These are phyloP conservation scores for Turritopsis dohrnii DNA, from an alignment of 30 jellyfish, hydroid and myxozoan species.

Conservation along the genomic window DNA sequence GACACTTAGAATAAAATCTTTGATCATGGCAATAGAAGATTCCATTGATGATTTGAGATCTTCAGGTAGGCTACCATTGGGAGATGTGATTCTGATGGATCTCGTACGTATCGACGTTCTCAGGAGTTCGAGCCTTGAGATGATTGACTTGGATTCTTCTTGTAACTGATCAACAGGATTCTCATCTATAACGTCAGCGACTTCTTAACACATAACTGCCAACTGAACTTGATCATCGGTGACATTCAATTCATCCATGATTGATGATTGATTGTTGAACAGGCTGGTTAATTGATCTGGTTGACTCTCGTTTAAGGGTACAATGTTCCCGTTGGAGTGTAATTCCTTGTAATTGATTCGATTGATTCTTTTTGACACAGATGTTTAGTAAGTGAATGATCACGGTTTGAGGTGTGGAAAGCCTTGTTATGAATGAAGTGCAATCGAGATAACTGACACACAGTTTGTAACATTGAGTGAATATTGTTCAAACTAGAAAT, in stretches of 20 bases:
- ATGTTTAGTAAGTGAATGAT: no score
- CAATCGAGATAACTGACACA: no score
- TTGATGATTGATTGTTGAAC: background rate
- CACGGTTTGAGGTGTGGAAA: no score
- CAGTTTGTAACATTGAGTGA: no score
- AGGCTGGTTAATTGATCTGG: background rate
- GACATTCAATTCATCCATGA: background rate
- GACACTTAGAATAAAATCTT: background rate
- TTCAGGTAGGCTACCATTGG: background rate
- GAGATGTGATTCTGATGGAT: background rate
- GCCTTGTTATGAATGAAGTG: no score
- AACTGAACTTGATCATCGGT: background rate
- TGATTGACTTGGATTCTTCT: background rate
- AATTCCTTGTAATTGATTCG: background rate
- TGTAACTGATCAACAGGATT: background rate
- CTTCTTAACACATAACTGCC: background rate
- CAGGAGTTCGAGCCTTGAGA: background rate
- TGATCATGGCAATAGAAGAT: background rate
- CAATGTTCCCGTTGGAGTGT: background rate
- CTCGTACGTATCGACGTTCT: background rate
- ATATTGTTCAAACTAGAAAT: no score
- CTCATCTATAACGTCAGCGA: slow-evolving; percentile 14
- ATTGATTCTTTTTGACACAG: no score
- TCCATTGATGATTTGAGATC: background rate
- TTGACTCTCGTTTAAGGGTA: background rate